Evolutionary conservation across 2,113 vertebrate genomes (phyloP).

Genomic region (Lontra canadensis): DNA sequence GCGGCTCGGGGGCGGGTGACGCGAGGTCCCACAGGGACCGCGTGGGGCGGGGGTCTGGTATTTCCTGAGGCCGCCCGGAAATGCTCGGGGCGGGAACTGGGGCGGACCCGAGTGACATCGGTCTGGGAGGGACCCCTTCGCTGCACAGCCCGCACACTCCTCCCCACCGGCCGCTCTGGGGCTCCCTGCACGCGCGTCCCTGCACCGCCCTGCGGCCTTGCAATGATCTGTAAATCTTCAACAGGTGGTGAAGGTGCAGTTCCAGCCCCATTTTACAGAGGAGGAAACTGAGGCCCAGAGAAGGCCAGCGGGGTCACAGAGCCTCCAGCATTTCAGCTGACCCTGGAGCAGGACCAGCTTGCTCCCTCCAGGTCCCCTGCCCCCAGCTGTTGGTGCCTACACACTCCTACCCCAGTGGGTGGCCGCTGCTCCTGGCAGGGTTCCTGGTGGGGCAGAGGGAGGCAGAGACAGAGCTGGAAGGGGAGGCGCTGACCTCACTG

Average conservation of each 20-base stretch:
- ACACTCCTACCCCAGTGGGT: not conserved
- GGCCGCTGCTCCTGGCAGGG: not conserved
- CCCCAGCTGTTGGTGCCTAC: not conserved
- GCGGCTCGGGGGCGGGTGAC: not conserved
- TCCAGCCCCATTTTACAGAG: not conserved
- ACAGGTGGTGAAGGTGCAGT: not conserved
- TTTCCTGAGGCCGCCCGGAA: constrained; percentile 47
- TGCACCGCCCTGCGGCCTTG: too few relatives aligned
- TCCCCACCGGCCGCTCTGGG: rapidly evolving
- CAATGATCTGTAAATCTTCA: not conserved
- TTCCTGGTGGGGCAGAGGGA: not conserved
- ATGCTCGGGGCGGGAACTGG: not conserved
- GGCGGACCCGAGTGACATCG: rapidly evolving
- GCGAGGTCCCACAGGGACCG: not conserved
- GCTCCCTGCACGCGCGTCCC: not conserved
- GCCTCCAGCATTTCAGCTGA: not conserved
- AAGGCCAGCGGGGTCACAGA: not conserved
- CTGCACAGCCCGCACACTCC: not conserved
- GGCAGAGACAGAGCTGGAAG: not conserved
- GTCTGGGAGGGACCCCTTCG: not conserved
- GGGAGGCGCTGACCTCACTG: not conserved
- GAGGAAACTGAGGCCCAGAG: not conserved
- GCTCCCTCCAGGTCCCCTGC: not conserved
- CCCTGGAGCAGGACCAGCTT: not conserved
- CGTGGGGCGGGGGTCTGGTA: not conserved